Percentiles rank a stretch among this genome's conserved stretches.
Evolutionary conservation across 2,797 vertebrate species (phyloP).

Genomic region (Aythya fuligula): DNA sequence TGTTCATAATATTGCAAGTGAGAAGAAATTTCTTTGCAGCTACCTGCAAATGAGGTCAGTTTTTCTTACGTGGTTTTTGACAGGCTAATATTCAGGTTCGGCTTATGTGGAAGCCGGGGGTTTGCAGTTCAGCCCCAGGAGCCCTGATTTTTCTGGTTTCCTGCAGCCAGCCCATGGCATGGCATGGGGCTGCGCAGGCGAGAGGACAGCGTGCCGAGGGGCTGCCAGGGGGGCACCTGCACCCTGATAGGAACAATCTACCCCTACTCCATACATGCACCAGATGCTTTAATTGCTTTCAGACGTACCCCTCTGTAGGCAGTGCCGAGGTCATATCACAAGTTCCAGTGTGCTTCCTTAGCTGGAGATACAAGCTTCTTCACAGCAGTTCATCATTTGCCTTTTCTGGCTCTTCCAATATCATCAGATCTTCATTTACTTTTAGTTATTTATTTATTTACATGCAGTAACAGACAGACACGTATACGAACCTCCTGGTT

Average conservation of each 20-base stretch:
- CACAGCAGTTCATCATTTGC: background rate
- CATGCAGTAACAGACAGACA: background rate
- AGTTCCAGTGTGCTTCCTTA: background rate
- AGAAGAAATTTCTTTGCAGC: background rate
- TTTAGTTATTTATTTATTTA: background rate
- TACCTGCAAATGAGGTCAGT: background rate
- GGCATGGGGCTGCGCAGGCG: fast-evolving
- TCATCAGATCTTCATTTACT: background rate
- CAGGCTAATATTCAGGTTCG: conserved; percentile 4
- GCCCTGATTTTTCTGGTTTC: background rate
- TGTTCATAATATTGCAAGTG: background rate
- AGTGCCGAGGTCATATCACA: fast-evolving
- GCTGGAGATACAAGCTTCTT: no score
- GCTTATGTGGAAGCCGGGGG: background rate
- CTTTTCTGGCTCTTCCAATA: background rate
- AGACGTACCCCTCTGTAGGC: fast-evolving
- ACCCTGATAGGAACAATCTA: no score
- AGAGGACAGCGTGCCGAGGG: fast-evolving
- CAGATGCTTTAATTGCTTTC: fast-evolving
- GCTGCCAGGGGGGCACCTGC: no score
- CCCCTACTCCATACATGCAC: background rate
- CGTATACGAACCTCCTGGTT: background rate
- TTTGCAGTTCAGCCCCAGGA: background rate
- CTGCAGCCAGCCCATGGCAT: no score
- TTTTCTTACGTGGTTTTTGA: background rate